Evolutionary conservation across 2,113 vertebrate genomes (phyloP), one percentile per base, ranked within the genome.

Genomic region (Cranoglanis bouderius): DNA sequence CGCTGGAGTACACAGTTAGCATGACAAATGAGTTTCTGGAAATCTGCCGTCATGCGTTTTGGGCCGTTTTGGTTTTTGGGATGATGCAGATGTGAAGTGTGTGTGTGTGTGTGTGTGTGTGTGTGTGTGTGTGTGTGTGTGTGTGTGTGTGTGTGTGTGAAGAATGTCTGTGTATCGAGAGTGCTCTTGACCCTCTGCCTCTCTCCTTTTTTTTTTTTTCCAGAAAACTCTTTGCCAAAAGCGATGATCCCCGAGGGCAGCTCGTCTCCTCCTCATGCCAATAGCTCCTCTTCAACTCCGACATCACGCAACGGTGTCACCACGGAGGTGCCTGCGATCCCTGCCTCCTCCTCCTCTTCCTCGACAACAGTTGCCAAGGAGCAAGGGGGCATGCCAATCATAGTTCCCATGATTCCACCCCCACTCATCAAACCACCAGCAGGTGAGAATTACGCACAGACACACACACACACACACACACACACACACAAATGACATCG

Each of bases 181-280:
- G 55, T 21, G 2, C 55, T 14, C 55, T 61, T 4, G 6, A 26
- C 21, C 21, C 55, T 43, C 55, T 59, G 19, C 18, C 13, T n/a
- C 46, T 29, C 40, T 51, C 90, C 92, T 63, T 53, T 82, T 91
- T 32, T 43, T 49, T 93, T 92, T 49, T 93, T 92, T 95, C 93
- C 94, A 99, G 98, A 99, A 96, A 99, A 99, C 96, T 97, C 97
- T 94, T 97, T 99, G 97, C 97, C 98, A 98, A 99, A 98, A 98
- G 94, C 96, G 88, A 97, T 97, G 95, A 92, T 96, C 92, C 93
- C 95, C 0, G 98, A 98, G 95, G 97, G 97, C 94, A 96, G 95
- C 94, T 96, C 95, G 91, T 98, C 98, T 93, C 96, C 97, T 0
- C 97, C 97, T 90, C 96, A 97, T 94, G 96, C 97, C 96, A 97